Conservation (phyloP, 2,797 vertebrate species). For the Glyptemys insculpta region DNA sequence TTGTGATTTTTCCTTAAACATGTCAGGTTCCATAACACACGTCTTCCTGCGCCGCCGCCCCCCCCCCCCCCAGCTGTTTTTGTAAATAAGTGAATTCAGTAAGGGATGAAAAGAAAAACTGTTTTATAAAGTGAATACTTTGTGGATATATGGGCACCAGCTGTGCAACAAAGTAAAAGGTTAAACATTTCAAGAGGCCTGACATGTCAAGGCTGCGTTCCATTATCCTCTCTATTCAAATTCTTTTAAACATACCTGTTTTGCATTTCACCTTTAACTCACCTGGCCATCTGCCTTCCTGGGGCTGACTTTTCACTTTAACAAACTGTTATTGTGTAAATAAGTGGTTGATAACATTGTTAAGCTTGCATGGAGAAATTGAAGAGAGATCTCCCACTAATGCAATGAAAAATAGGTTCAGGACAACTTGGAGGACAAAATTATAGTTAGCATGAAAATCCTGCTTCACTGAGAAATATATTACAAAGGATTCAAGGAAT, state of each 20-base stretch:
- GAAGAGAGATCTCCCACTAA: background rate
- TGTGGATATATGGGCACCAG: background rate
- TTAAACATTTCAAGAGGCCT: slow-evolving; percentile 40
- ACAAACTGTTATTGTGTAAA: background rate
- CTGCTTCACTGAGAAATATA: background rate
- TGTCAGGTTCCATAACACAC: background rate
- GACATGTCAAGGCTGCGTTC: slow-evolving; percentile 28
- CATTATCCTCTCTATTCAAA: slow-evolving; percentile 32
- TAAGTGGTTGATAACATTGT: background rate
- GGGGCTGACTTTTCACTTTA: slow-evolving; percentile 2
- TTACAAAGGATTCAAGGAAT: background rate
- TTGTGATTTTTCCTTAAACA: background rate
- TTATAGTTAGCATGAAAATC: background rate
- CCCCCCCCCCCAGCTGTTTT: background rate
- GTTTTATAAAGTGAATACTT: background rate
- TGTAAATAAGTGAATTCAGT: background rate
- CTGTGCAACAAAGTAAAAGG: slow-evolving; percentile 23
- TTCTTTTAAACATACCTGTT: slow-evolving; percentile 46
- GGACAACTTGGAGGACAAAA: background rate
- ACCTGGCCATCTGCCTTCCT: slow-evolving; percentile 9
- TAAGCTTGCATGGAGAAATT: background rate
- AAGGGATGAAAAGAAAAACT: background rate
- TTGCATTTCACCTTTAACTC: slow-evolving; percentile 53
- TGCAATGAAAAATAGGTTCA: background rate
- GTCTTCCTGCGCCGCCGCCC: background rate